Base-by-base conservation (phyloP, 2,797 vertebrate species). In the Syndactyla subalaris region DNA sequence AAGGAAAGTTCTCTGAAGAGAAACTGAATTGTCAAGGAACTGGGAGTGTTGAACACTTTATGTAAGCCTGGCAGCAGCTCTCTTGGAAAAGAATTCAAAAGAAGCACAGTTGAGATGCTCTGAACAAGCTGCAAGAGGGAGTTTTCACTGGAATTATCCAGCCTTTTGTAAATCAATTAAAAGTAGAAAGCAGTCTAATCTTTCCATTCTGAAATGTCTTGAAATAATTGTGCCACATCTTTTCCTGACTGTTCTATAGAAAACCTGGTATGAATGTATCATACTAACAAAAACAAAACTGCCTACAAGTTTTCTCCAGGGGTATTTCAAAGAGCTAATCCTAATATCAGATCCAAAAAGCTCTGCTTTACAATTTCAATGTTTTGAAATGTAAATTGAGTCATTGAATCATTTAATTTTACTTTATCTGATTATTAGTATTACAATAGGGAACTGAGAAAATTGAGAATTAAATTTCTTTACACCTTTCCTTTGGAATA, bases 321-420 rank as follows among this genome's bases (percentile, higher is more conserved):
- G 86, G 58, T 88, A 29, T 95, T 97, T 94, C 80, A 90, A 96
- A 94, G 59, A 84, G 71, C 65, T 96, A 96, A 98, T 98, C 83
- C 88, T 72, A 70, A 43, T 94, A 97, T 95, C 70, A 93, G 94
- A 95, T 96, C 43, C 41, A 91, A 70, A 71, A 93, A 87, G 38
- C 54, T 95, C 86, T 91, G 74, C 58, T 81, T 51, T 54, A 88
- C 63, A 80, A 59, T 95, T 97, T 93, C 72, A 70, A 27, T 86
- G 77, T 96, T 96, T 96, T 97, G 86, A 98, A 97, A 93, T 89
- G 49, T 90, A 97, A 98, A 97, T 94, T 86, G 52, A 96, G 92
- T 92, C 21, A 39, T 39, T 79, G 89, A 97, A 76, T 95, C 76
- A 76, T 86, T 97, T 94, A 89, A 84, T 75, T 95, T 92, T 93